Percentiles rank a stretch among this genome's conserved stretches.
Evolutionary conservation across 1,140 invertebrate genomes (phyloP).

Genomic region (Drosophila tropicalis): DNA sequence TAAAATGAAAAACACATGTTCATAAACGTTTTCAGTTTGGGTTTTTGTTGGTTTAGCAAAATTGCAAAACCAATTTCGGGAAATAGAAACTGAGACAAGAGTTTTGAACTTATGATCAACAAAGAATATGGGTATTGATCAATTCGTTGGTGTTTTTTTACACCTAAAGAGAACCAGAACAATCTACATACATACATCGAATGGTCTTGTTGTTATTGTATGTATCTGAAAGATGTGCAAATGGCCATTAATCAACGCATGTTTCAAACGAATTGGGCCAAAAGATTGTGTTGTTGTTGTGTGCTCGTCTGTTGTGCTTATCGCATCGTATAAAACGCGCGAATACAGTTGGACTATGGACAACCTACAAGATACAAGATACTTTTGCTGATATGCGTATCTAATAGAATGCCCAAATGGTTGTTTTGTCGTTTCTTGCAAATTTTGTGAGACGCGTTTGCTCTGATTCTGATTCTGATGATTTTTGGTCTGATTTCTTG

Average conservation of each 20-base stretch:
- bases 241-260: constrained; percentile 22
- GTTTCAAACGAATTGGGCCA: constrained; percentile 21
- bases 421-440: neutral
- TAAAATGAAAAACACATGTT: neutral
- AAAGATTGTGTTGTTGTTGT: constrained; percentile 5
- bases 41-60: too few relatives aligned
- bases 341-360: neutral
- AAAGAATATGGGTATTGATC: too few relatives aligned
- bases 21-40: too few relatives aligned
- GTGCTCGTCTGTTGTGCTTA: too few relatives aligned
- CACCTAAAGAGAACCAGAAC: too few relatives aligned
- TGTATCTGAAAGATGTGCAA: constrained; percentile 1
- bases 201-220: neutral
- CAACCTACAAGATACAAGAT: constrained; percentile 5
- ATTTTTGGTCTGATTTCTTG: constrained; percentile 6
- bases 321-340: too few relatives aligned
- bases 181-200: too few relatives aligned
- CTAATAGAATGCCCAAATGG: constrained; percentile 18
- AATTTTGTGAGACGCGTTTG: constrained; percentile 13
- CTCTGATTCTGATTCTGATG: constrained; percentile 14
- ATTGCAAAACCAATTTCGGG: too few relatives aligned
- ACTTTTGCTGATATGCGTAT: constrained; percentile 13
- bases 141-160: too few relatives aligned
- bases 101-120: too few relatives aligned
- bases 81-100: too few relatives aligned